These are phyloP conservation scores for Eupithecia insigniata DNA, from an alignment of 2,888 invertebrate species.

Conservation along the genomic window DNA sequence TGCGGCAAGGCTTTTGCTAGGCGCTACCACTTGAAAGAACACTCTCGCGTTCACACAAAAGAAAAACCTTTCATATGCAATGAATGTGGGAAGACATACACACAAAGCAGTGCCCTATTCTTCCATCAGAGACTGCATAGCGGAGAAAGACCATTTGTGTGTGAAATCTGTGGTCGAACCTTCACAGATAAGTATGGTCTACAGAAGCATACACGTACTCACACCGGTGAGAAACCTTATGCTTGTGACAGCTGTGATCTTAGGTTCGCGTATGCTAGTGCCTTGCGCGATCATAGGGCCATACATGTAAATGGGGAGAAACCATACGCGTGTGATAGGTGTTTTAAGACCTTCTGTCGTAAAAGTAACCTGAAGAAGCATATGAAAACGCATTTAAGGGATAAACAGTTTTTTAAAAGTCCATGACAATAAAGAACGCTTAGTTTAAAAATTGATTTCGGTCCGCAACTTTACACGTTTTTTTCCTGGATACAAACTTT, in stretches of 20 bases:
- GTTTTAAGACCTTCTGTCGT: constrained; percentile 24
- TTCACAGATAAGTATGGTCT: constrained; percentile 10
- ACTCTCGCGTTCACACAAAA: constrained; percentile 17
- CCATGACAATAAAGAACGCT: neutral
- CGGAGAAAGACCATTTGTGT: constrained; percentile 8
- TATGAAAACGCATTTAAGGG: constrained; percentile 10
- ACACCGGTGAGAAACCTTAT: constrained; percentile 4
- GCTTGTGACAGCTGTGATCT: constrained; percentile 9
- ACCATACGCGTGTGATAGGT: constrained; percentile 18
- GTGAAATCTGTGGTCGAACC: neutral
- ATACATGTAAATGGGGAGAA: constrained; percentile 17
- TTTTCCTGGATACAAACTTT: neutral
- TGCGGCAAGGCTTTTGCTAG: constrained; percentile 12
- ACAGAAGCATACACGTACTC: neutral
- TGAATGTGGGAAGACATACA: constrained; percentile 17
- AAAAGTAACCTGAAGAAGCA: constrained; percentile 12
- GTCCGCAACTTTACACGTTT: neutral
- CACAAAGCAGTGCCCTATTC: constrained; percentile 21
- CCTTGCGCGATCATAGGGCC: constrained; percentile 1
- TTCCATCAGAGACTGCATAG: constrained; percentile 12
- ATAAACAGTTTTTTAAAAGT: constrained; percentile 11
- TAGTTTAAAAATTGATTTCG: neutral
- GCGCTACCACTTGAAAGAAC: constrained; percentile 7
- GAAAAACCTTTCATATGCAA: constrained; percentile 24
- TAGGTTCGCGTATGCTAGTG: constrained; percentile 4